Percentiles rank a stretch among this genome's conserved stretches.
These are phyloP conservation scores for Babylonia areolata DNA, from an alignment of 1,140 invertebrate species.

Conservation along the genomic window DNA sequence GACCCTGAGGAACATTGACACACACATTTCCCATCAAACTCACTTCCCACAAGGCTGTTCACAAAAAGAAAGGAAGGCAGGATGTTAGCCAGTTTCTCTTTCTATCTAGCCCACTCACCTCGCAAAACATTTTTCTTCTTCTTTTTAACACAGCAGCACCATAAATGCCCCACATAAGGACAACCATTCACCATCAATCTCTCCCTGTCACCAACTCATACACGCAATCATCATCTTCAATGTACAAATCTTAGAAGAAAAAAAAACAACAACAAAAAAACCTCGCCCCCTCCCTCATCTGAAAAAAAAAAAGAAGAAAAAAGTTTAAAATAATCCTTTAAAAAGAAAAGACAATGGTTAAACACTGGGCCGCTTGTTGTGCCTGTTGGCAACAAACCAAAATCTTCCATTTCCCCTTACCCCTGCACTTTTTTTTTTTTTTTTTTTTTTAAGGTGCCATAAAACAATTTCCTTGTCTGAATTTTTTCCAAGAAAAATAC, in stretches of 20 bases:
- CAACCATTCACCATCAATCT: neutral
- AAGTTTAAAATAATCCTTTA: no score
- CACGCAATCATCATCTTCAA: neutral
- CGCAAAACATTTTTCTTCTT: neutral
- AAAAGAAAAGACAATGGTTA: no score
- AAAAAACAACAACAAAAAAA: neutral
- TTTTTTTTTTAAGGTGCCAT: neutral
- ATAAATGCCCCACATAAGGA: conserved; percentile 4
- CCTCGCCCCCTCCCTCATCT: neutral
- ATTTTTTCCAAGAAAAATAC: neutral
- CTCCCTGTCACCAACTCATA: neutral
- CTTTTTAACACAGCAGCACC: conserved; percentile 33
- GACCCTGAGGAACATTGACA: neutral
- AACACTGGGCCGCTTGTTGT: neutral
- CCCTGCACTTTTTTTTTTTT: neutral
- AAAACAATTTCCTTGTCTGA: neutral
- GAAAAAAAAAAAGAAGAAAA: neutral
- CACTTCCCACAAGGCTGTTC: neutral
- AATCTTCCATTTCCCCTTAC: neutral
- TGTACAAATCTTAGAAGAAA: neutral
- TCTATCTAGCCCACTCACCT: neutral
- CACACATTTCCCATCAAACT: conserved; percentile 12
- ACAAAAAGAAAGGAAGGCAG: neutral
- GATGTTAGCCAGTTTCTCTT: neutral
- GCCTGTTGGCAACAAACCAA: neutral